Evolutionary conservation across 2,113 vertebrate genomes (phyloP).

Genomic region (Andinoacara biseriatus): DNA sequence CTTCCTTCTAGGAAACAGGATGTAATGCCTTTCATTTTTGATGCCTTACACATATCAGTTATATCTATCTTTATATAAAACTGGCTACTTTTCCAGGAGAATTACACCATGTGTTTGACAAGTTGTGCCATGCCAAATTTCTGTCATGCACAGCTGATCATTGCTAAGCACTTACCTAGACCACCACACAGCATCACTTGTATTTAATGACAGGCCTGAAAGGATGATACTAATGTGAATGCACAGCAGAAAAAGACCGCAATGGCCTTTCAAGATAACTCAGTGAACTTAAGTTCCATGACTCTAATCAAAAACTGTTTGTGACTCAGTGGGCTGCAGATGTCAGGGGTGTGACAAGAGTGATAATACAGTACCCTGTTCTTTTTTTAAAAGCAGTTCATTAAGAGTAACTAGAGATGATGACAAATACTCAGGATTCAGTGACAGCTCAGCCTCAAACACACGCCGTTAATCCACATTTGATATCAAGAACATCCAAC

Average conservation of each 20-base stretch:
- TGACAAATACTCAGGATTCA: too few species aligned
- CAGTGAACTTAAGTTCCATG: not conserved
- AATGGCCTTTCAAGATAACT: not conserved
- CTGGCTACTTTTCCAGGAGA: not conserved
- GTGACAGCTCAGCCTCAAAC: too few species aligned
- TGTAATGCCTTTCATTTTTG: not conserved
- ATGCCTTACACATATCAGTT: not conserved
- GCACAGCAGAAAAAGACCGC: not conserved
- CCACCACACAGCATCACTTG: not conserved
- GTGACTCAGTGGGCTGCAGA: not conserved
- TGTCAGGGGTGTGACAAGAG: not conserved
- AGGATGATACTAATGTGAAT: not conserved
- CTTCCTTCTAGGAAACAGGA: constrained; percentile 23
- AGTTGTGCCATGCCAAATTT: not conserved
- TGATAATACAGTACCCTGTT: too few species aligned
- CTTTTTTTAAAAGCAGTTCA: not conserved
- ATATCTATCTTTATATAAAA: not conserved
- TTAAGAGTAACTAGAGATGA: not conserved
- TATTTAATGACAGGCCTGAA: not conserved
- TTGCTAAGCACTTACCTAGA: not conserved
- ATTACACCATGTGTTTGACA: not conserved
- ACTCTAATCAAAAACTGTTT: not conserved
- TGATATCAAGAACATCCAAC: not conserved
- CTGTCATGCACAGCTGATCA: not conserved
- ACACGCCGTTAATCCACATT: not conserved